Conservation (phyloP, 35 echinoderm and acorn worm genomes). For the Diadema setosum region DNA sequence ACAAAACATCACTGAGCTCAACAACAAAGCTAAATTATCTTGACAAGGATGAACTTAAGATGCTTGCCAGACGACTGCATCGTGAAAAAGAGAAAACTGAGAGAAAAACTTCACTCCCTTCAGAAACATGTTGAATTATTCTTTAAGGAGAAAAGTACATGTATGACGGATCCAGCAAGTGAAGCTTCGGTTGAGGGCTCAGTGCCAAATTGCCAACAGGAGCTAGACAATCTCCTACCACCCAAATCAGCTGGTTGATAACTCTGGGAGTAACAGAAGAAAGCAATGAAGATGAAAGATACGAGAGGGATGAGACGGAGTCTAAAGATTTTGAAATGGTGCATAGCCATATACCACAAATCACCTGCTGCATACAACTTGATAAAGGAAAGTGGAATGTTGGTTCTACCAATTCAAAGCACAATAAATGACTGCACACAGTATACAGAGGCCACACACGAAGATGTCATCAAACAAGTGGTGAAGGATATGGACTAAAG, state of each 20-base stretch:
- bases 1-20: neutral
- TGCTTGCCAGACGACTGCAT: neutral
- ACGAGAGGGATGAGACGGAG: neutral
- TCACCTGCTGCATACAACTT: neutral
- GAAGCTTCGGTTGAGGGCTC: neutral
- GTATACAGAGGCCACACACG: neutral
- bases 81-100: neutral
- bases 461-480: neutral
- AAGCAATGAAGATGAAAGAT: neutral
- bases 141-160: neutral
- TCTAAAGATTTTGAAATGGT: neutral
- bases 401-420: neutral
- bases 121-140: neutral
- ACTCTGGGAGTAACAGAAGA: neutral
- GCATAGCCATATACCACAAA: neutral
- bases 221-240: neutral
- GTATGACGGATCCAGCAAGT: neutral
- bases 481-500: neutral
- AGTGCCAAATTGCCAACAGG: neutral
- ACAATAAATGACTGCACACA: neutral
- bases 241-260: neutral
- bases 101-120: neutral
- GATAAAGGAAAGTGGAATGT: neutral
- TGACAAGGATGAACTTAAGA: neutral
- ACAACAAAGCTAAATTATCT: neutral